Base-by-base conservation (phyloP, 1,140 invertebrate genomes). In the Drosophila subpulchrella region DNA sequence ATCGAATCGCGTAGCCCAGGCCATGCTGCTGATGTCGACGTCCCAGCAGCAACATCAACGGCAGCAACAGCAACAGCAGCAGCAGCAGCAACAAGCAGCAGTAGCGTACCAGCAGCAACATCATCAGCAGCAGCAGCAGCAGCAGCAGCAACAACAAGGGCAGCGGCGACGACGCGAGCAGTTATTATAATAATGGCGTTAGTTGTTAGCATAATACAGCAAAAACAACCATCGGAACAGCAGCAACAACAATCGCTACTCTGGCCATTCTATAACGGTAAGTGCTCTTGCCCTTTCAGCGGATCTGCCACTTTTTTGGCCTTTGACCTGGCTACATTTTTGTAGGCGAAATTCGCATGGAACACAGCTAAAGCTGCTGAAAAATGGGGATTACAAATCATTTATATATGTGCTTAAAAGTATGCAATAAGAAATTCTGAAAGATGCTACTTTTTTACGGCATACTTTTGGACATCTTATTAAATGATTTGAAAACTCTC, bases 171-270 rank as follows among this genome's bases (percentile, higher is more conserved):
- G 51, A 53, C 75, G 70, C 65, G 65, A 50, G 47, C 78, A 65
- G 75, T 82, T 86, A 85, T 81, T 78, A 82, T 78, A 67, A 79
- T 86, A 86, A 88, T 83, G 79, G 72, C 75, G 83, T 73, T 88
- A 82, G 75, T 86, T 88, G 85, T 88, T 79, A 88, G 60, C 78
- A 86, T 88, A 88, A 80, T 71, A 75, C 82, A 86, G 56, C 65
- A 85, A 63, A 60, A 85, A 50, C 78, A 85, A 44, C 51, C 60
- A 38, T 13, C n/a, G n/a, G 15, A 39, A 11, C 34, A 17, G 30
- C 67, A 38, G 17, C 65, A 60, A 54, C 50, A 77, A 68, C 67
- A 81, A 70, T 44, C 57, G 50, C 53, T 57, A 62, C 75, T 65
- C 53, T 82, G 83, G 82, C 83, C 78, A 82, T 80, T 88, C 50